Evolutionary conservation across 2,113 vertebrate genomes (phyloP).

Genomic region (Sarotherodon lohbergeri): DNA sequence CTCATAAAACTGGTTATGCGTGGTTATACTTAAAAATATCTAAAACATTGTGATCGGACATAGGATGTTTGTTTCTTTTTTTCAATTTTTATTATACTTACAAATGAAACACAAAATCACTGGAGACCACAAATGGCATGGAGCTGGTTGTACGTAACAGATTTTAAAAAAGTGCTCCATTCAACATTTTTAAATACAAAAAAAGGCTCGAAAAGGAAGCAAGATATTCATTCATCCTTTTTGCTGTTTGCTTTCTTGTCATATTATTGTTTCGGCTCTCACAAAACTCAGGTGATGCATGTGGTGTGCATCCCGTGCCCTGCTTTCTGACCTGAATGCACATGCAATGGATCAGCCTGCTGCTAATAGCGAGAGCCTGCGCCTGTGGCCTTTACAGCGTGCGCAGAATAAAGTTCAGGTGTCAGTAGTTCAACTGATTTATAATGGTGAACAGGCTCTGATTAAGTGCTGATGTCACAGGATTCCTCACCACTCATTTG

Average conservation of each 20-base stretch:
- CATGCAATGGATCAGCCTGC: slow-evolving; percentile 71
- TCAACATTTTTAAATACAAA: background rate
- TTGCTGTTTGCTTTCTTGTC: slow-evolving; percentile 11
- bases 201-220: background rate
- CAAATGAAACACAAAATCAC: background rate
- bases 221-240: background rate
- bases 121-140: background rate
- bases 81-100: background rate
- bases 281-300: slow-evolving; percentile 52
- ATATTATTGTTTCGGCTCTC: slow-evolving; percentile 17
- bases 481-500: slow-evolving; percentile 71
- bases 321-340: slow-evolving; percentile 72
- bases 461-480: slow-evolving; percentile 69
- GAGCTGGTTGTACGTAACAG: background rate
- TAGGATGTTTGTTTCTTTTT: background rate
- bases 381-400: slow-evolving; percentile 71
- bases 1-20: background rate
- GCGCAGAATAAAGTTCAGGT: slow-evolving; percentile 75
- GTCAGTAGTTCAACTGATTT: slow-evolving; percentile 80
- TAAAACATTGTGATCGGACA: background rate
- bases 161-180: background rate
- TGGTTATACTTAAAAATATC: background rate
- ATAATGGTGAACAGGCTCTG: slow-evolving; percentile 70
- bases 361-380: slow-evolving; percentile 55
- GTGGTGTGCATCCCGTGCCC: slow-evolving; percentile 13